A percentile compares a stretch with the other conserved stretches of the same genome.
Evolutionary conservation across 1,140 invertebrate species (phyloP).

Genomic region (Ectropis grisescens): DNA sequence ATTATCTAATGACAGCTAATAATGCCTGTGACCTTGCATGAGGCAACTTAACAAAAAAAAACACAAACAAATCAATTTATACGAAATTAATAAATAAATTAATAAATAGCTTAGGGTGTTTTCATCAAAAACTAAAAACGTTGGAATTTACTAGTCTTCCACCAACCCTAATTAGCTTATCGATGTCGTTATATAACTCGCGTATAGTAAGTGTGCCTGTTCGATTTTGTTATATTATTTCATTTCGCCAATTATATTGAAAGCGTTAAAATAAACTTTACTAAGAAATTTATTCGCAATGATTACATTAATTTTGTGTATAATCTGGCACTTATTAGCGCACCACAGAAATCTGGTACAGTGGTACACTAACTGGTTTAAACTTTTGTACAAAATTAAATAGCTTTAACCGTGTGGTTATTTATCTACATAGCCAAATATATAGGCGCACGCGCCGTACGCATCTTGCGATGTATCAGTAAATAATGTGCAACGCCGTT

Average conservation of each 20-base stretch:
- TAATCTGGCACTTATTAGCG: too few relatives aligned
- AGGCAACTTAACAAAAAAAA: slow-evolving; percentile 9
- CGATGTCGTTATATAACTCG: background rate
- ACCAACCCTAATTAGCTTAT: too few relatives aligned
- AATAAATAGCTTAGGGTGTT: slow-evolving; percentile 14
- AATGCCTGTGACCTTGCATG: slow-evolving; percentile 13
- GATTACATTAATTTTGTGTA: too few relatives aligned
- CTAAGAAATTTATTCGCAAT: slow-evolving; percentile 5
- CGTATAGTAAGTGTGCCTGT: background rate
- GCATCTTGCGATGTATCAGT: too few relatives aligned
- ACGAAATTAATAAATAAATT: slow-evolving; percentile 13
- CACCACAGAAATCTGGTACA: too few relatives aligned
- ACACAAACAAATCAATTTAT: slow-evolving; percentile 11
- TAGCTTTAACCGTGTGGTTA: background rate
- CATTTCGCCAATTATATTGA: background rate
- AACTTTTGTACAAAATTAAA: slow-evolving; percentile 29
- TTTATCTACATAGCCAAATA: slow-evolving; percentile 2
- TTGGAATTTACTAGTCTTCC: slow-evolving; percentile 9
- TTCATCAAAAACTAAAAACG: slow-evolving; percentile 3
- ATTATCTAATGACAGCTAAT: too few relatives aligned
- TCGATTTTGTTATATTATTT: background rate
- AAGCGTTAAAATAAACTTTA: slow-evolving; percentile 11
- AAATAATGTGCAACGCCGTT: too few relatives aligned
- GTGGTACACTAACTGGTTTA: too few relatives aligned
- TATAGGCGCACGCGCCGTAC: slow-evolving; percentile 10